Evolutionary conservation across 2,888 invertebrate species (phyloP).

Genomic region (Synergus japonicus): DNA sequence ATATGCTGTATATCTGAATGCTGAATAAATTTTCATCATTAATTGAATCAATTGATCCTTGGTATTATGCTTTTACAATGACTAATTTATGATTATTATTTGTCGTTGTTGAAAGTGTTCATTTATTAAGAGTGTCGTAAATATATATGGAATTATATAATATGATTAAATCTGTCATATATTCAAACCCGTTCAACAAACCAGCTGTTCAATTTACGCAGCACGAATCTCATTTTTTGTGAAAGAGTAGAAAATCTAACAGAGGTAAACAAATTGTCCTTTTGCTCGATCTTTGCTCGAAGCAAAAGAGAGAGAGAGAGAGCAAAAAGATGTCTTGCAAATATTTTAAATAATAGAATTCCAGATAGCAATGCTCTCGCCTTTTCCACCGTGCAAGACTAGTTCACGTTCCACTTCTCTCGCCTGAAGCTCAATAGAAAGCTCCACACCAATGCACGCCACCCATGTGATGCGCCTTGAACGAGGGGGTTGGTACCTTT

Average conservation of each 20-base stretch:
- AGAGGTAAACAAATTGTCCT: slow-evolving; percentile 6
- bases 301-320: slow-evolving; percentile 3
- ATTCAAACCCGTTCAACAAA: too few relatives aligned
- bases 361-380: slow-evolving; percentile 12
- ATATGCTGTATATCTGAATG: background rate
- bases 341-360: slow-evolving; percentile 34
- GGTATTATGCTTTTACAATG: background rate
- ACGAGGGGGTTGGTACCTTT: background rate
- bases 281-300: background rate
- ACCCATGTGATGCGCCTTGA: slow-evolving; percentile 12
- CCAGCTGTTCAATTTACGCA: too few relatives aligned
- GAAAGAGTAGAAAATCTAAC: background rate
- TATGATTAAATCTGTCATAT: too few relatives aligned
- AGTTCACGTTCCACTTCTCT: slow-evolving; percentile 18
- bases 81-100: background rate
- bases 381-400: background rate
- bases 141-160: background rate
- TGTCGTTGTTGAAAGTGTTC: too few relatives aligned
- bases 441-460: slow-evolving; percentile 23
- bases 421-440: slow-evolving; percentile 25
- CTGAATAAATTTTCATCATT: background rate
- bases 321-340: background rate
- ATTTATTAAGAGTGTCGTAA: background rate
- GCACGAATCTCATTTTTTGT: background rate
- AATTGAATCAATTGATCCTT: background rate